Evolutionary conservation across 1,140 invertebrate genomes (phyloP).

Genomic region (Drosophila busckii): DNA sequence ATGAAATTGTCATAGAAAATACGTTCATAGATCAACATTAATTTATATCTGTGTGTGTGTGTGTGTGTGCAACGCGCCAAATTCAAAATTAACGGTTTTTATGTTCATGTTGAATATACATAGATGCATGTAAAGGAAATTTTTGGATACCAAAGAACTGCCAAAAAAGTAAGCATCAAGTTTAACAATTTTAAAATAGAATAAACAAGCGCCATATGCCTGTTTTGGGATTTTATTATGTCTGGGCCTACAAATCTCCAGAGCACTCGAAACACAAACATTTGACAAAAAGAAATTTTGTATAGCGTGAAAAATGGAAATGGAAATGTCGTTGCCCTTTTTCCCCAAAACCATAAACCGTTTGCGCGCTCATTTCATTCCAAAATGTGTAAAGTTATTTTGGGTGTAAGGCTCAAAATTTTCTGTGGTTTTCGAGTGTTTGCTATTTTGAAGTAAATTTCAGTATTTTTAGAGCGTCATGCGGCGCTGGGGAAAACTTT

Average conservation of each 20-base stretch:
- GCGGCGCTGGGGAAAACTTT: too few species aligned
- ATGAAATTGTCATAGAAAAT: slow-evolving; percentile 9
- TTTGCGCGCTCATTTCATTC: neutral
- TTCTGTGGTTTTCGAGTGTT: slow-evolving; percentile 33
- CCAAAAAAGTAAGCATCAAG: slow-evolving; percentile 21
- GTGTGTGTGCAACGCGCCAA: neutral
- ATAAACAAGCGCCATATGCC: too few species aligned
- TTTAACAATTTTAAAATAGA: neutral
- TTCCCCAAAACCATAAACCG: slow-evolving; percentile 42
- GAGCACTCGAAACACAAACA: too few species aligned
- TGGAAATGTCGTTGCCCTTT: slow-evolving; percentile 62
- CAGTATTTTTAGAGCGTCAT: too few species aligned
- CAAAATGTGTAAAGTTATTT: slow-evolving; percentile 48
- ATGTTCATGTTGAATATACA: slow-evolving; percentile 5
- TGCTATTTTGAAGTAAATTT: too few species aligned
- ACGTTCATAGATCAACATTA: neutral
- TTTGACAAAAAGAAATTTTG: too few species aligned
- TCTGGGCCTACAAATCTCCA: too few species aligned
- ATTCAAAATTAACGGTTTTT: slow-evolving; percentile 44
- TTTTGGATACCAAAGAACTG: slow-evolving; percentile 18
- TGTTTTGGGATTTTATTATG: too few species aligned
- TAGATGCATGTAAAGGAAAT: slow-evolving; percentile 30
- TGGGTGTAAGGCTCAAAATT: slow-evolving; percentile 48
- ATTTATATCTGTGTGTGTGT: slow-evolving; percentile 15
- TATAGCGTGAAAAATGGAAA: too few species aligned